Base-by-base conservation (phyloP, 2,888 invertebrate genomes). In the Leucoma salicis region DNA sequence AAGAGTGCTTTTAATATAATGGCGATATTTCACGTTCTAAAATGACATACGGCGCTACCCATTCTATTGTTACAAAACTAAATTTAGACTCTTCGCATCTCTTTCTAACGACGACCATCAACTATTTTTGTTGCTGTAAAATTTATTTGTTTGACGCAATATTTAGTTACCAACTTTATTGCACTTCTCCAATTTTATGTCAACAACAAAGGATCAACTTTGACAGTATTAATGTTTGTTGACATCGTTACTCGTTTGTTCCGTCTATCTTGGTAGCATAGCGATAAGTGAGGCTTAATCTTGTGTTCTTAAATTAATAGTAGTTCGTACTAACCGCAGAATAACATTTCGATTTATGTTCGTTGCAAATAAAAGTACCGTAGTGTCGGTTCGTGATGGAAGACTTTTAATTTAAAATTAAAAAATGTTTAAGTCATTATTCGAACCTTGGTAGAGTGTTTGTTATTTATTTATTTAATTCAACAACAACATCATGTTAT, bases 1-100 rank as follows among this genome's bases (percentile, higher is more conserved):
- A n/a, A n/a, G n/a, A n/a, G n/a, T n/a, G n/a, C n/a, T n/a, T n/a
- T n/a, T n/a, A n/a, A n/a, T n/a, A n/a, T n/a, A n/a, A n/a, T n/a
- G n/a, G n/a, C n/a, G n/a, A 31, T 31, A 39, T 39, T 31, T 39
- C 25, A 31, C 29, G 14, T 32, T 12, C 12, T 2, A 21, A 21
- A 21, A n/a, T n/a, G n/a, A n/a, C n/a, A n/a, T n/a, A n/a, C n/a
- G n/a, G n/a, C n/a, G n/a, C 6, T 21, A 8, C 21, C 8, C 21
- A 21, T 21, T 21, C 21, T 21, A 5, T 21, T 21, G 21, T 21
- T 21, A 4, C 21, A 21, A 21, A 21, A 3, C 21, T 21, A 5
- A 21, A 8, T 21, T 21, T 21, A 21, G 3, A 16, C 6, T 16
- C 3, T 16, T 6, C 6, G 8, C 21, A 21, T 21, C 1, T 21